A percentile compares a stretch with the other conserved stretches of the same genome.
These are phyloP conservation scores for Oscheius sp. DNA, from an alignment of 2,888 invertebrate species.

Conservation along the genomic window DNA sequence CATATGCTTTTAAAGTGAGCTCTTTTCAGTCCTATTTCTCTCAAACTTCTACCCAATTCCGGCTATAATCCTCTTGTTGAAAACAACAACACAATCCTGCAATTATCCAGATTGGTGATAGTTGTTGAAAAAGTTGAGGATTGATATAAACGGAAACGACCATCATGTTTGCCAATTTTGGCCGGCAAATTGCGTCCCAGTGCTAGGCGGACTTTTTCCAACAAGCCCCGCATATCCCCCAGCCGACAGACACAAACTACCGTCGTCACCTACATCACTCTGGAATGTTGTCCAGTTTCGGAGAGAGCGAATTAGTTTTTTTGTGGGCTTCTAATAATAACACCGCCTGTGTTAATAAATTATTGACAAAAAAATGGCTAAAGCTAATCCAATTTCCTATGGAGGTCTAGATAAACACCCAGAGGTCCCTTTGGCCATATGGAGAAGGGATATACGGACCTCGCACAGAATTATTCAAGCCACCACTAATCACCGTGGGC, in stretches of 20 bases:
- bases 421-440: background rate
- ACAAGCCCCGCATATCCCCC: too few relatives aligned
- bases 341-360: too few relatives aligned
- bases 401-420: background rate
- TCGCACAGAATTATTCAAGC: conserved; percentile 9
- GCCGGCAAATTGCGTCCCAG: conserved; percentile 19
- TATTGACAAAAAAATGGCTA: too few relatives aligned
- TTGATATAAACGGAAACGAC: too few relatives aligned
- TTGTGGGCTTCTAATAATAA: background rate
- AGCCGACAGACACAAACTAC: background rate
- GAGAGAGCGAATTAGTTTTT: conserved; percentile 17
- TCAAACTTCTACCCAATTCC: background rate
- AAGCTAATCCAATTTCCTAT: too few relatives aligned
- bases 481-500: conserved; percentile 30
- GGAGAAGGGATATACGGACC: too few relatives aligned
- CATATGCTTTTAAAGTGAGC: background rate
- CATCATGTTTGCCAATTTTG: conserved; percentile 26
- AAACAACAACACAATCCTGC: background rate
- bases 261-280: conserved; percentile 29
- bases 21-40: too few relatives aligned
- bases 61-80: too few relatives aligned
- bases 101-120: background rate
- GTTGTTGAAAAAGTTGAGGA: too few relatives aligned
- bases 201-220: conserved; percentile 7
- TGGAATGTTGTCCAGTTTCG: conserved; percentile 23